Conservation (phyloP, 2,888 invertebrate genomes). For the Leptopilina syphax region DNA sequence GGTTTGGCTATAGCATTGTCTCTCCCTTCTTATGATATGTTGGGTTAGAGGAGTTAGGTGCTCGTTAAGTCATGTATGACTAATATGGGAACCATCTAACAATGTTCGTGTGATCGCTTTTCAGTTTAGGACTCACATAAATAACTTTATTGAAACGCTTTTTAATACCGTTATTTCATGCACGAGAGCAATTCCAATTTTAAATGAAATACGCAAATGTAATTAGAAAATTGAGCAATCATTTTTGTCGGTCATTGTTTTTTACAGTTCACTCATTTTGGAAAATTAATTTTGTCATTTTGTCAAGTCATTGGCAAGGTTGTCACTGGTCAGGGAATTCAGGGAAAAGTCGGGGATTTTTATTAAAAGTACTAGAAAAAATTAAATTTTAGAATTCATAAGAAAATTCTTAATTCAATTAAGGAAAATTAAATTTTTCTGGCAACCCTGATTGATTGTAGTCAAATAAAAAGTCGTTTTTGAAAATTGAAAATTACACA, state of each 20-base stretch:
- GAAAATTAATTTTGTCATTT: too few relatives aligned
- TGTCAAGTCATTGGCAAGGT: too few relatives aligned
- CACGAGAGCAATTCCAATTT: not conserved
- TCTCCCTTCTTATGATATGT: conserved; percentile 16
- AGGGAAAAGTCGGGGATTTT: too few relatives aligned
- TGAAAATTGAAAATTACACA: too few relatives aligned
- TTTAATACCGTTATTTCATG: conserved; percentile 24
- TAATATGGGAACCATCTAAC: conserved; percentile 39
- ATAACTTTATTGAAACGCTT: conserved; percentile 32
- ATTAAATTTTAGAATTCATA: too few relatives aligned
- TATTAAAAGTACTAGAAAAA: too few relatives aligned
- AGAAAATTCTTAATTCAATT: too few relatives aligned
- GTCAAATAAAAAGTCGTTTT: too few relatives aligned
- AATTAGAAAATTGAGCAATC: not conserved
- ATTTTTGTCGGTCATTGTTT: not conserved
- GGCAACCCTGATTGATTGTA: too few relatives aligned
- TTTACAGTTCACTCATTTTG: not conserved
- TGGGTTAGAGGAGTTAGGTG: conserved; percentile 12
- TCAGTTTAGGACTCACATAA: conserved; percentile 34
- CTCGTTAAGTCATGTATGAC: conserved; percentile 38
- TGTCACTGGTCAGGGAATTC: too few relatives aligned
- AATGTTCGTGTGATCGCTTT: conserved; percentile 40
- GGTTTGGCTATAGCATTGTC: conserved; percentile 25
- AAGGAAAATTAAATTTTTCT: too few relatives aligned
- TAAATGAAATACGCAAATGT: conserved; percentile 15